Evolutionary conservation across 2,113 vertebrate species (phyloP).

Genomic region (Beaufortia kweichowensis): DNA sequence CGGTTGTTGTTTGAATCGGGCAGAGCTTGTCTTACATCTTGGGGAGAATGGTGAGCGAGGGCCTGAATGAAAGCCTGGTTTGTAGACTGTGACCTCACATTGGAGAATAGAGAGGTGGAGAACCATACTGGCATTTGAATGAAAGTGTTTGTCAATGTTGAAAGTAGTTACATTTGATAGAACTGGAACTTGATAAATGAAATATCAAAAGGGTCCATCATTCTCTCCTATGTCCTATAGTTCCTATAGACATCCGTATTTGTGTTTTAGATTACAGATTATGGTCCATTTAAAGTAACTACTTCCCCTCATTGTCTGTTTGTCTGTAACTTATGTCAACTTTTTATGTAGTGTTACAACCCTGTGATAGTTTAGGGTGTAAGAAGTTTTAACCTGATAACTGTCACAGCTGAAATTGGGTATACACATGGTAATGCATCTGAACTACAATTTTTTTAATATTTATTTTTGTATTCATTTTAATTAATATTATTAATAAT

Average conservation of each 20-base stretch:
- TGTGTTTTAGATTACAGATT: no score
- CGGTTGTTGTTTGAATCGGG: conserved; percentile 51
- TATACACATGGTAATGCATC: no score
- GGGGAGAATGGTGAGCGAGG: conserved; percentile 23
- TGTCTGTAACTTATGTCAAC: no score
- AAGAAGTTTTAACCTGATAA: no score
- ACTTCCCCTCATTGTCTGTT: not conserved
- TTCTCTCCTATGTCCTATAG: no score
- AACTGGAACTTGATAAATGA: not conserved
- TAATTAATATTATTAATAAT: no score
- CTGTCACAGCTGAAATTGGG: no score
- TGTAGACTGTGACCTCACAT: conserved; percentile 37
- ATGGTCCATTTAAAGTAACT: no score
- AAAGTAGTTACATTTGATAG: not conserved
- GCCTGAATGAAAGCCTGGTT: conserved; percentile 28
- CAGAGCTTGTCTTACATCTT: conserved; percentile 35
- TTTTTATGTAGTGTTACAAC: not conserved
- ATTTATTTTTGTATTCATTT: no score
- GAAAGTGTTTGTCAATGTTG: not conserved
- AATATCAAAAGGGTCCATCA: no score
- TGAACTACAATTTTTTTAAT: no score
- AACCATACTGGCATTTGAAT: not conserved
- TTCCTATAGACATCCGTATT: no score
- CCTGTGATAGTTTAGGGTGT: not conserved
- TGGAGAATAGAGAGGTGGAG: conserved; percentile 33